Percentiles rank a stretch among this genome's conserved stretches.
These are phyloP conservation scores for Herminia tarsipennalis DNA, from an alignment of 2,888 invertebrate species.

Conservation along the genomic window DNA sequence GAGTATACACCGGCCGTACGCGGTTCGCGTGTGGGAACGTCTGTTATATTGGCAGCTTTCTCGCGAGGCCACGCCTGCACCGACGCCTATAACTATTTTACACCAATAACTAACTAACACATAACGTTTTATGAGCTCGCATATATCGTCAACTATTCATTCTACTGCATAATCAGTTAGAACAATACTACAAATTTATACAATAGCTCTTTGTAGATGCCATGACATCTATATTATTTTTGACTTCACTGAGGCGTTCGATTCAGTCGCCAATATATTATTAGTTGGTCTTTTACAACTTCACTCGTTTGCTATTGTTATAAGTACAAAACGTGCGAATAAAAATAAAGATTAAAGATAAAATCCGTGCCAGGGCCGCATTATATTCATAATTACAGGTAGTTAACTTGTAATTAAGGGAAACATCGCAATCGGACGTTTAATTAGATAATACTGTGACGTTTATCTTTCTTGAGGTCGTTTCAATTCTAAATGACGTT, in stretches of 20 bases:
- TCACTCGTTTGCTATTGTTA: too few relatives aligned
- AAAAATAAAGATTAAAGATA: too few relatives aligned
- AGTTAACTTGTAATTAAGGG: conserved; percentile 28
- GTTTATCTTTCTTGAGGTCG: conserved; percentile 25
- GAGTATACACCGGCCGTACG: background rate
- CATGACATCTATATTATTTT: conserved; percentile 6
- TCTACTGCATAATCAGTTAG: background rate
- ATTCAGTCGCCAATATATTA: background rate
- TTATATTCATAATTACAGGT: conserved; percentile 24
- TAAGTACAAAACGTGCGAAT: conserved; percentile 8
- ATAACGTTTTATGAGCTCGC: conserved; percentile 8
- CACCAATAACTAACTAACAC: conserved; percentile 29
- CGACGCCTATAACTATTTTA: conserved; percentile 20
- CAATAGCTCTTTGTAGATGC: too few relatives aligned
- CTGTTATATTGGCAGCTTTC: conserved; percentile 11
- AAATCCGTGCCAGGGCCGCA: conserved; percentile 36
- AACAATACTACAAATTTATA: conserved; percentile 5
- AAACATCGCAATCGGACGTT: conserved; percentile 26
- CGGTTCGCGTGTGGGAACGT: conserved; percentile 14
- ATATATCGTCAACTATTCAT: conserved; percentile 8
- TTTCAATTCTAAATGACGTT: conserved; percentile 21
- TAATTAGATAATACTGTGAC: conserved; percentile 26
- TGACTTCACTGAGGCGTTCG: background rate
- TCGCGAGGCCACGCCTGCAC: conserved; percentile 30
- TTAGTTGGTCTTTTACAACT: too few relatives aligned